phyloP scores from a whole-genome alignment of 2,797 vertebrate species.

The Loris lydekkerianus region DNA sequence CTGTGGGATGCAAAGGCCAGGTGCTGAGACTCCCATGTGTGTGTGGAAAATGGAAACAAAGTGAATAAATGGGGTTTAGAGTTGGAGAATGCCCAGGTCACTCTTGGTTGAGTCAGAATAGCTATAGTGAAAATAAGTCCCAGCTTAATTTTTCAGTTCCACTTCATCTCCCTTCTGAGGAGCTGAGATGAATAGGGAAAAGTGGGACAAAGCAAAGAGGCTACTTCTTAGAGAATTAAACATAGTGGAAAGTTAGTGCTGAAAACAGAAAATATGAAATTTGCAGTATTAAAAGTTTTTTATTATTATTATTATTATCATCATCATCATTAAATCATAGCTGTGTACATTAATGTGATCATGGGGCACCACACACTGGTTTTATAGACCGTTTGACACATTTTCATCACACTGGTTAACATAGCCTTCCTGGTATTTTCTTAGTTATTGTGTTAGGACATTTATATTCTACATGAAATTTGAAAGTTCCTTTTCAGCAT shows the following conservation, averaged over 20 bases:
- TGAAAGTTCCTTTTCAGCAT: constrained; percentile 27
- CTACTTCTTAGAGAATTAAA: background rate
- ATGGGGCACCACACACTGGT: too few species aligned
- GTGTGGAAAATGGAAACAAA: background rate
- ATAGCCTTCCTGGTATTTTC: too few species aligned
- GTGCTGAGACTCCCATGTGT: background rate
- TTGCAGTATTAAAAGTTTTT: background rate
- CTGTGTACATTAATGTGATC: too few species aligned
- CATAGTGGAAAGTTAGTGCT: constrained; percentile 18
- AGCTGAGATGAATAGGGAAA: background rate
- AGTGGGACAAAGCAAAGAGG: background rate
- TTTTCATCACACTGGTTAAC: too few species aligned
- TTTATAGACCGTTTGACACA: too few species aligned
- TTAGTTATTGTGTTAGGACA: too few species aligned
- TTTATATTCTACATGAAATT: background rate
- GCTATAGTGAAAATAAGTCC: constrained; percentile 24
- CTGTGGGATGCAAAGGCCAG: background rate
- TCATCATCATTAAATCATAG: too few species aligned
- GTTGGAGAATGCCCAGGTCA: background rate
- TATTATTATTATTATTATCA: too few species aligned
- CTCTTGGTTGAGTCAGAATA: background rate
- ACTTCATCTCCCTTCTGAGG: background rate
- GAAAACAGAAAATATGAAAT: constrained; percentile 6
- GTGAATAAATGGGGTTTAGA: background rate
- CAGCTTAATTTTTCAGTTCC: constrained; percentile 50